phyloP scores from a whole-genome alignment of 2,888 invertebrate genomes.

The Synergus itoensis region DNA sequence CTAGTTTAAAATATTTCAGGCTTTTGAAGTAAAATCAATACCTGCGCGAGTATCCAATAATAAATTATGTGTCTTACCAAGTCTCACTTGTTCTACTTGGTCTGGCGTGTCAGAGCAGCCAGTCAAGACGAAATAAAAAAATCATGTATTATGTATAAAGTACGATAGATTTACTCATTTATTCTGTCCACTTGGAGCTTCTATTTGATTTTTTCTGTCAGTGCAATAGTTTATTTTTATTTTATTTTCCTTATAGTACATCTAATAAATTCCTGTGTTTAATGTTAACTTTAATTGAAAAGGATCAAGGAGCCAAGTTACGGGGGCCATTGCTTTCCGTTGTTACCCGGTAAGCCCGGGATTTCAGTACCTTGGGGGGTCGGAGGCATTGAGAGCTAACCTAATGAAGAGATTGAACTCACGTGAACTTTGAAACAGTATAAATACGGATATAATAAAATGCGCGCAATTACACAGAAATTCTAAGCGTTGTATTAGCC shows the following conservation, averaged over 20 bases:
- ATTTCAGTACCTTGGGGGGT: constrained; percentile 1
- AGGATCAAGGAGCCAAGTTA: constrained; percentile 17
- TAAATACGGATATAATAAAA: constrained; percentile 14
- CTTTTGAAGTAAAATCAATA: too few species aligned
- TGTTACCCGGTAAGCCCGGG: neutral
- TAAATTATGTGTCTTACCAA: neutral
- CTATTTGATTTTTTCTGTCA: neutral
- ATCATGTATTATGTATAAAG: neutral
- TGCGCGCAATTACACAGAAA: neutral
- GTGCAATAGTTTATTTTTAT: too few species aligned
- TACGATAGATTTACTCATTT: too few species aligned
- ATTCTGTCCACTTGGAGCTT: neutral
- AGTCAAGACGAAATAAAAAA: neutral
- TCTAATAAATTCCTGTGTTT: neutral
- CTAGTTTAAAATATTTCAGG: too few species aligned
- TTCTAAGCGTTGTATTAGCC: neutral
- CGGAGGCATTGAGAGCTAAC: neutral
- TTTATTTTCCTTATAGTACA: neutral
- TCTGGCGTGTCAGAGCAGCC: neutral
- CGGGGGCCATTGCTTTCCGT: constrained; percentile 6
- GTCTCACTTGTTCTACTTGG: neutral
- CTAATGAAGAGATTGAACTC: constrained; percentile 6
- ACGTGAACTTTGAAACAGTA: neutral
- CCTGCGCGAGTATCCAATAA: neutral
- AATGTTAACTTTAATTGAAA: constrained; percentile 23